These are phyloP conservation scores for Carposina sasakii DNA, from an alignment of 1,140 invertebrate genomes.

Conservation along the genomic window DNA sequence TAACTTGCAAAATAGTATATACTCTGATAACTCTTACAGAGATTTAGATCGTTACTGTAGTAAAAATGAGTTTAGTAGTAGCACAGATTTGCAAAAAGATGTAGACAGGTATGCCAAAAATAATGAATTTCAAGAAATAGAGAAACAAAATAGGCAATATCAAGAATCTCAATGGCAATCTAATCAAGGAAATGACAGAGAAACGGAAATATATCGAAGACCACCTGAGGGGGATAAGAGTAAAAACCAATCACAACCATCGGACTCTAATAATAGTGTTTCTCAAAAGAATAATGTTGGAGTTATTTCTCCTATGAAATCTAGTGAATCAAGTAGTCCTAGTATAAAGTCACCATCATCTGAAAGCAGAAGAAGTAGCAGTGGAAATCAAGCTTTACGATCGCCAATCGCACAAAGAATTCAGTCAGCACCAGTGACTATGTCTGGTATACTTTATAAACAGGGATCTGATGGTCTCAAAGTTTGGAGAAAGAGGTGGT, in stretches of 20 bases:
- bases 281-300: slow-evolving; percentile 39
- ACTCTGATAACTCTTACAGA: slow-evolving; percentile 58
- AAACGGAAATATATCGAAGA: slow-evolving; percentile 41
- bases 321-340: slow-evolving; percentile 65
- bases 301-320: slow-evolving; percentile 56
- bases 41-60: slow-evolving; percentile 62
- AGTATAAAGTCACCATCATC: slow-evolving; percentile 72
- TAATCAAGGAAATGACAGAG: slow-evolving; percentile 47
- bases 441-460: slow-evolving; percentile 93
- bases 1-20: slow-evolving; percentile 65
- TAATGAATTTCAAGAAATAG: slow-evolving; percentile 53
- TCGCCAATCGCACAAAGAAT: slow-evolving; percentile 86
- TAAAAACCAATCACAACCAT: slow-evolving; percentile 46
- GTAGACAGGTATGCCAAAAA: slow-evolving; percentile 50
- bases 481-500: slow-evolving; percentile 96
- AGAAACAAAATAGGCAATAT: slow-evolving; percentile 50
- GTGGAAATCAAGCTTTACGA: slow-evolving; percentile 75
- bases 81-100: slow-evolving; percentile 51
- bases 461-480: slow-evolving; percentile 93
- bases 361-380: slow-evolving; percentile 76
- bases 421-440: slow-evolving; percentile 84
- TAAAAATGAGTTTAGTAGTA: slow-evolving; percentile 59
- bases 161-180: slow-evolving; percentile 54
- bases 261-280: slow-evolving; percentile 48
- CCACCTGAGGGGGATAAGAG: slow-evolving; percentile 41